Base-by-base conservation (phyloP, 1,140 invertebrate species). In the Idris sp. region DNA sequence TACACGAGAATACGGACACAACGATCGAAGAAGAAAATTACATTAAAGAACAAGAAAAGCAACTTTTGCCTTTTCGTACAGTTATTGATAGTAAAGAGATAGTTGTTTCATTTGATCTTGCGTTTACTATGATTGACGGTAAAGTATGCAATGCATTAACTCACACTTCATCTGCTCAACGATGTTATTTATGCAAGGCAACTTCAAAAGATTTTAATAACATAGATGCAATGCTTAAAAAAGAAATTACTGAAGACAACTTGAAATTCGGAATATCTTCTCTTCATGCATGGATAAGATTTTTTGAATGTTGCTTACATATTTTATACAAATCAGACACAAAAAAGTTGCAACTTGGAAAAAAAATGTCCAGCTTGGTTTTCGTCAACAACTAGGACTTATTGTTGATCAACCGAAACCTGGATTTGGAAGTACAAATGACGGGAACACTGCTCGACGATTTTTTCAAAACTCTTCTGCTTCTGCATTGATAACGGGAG, bases 41-140 rank as follows among this genome's bases (percentile, higher is more conserved):
- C n/a, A n/a, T n/a, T n/a, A n/a, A n/a, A n/a, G 40, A 51, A 6
- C 59, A 64, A 64, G 30, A 40, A 9, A n/a, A 58, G 31, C 41
- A 69, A 31, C 64, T 79, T 30, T 28, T 56, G 43, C 51, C 65
- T 8, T 69, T 43, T 38, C 35, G 73, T 51, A 62, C 71, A 9
- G 26, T 69, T 49, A 15, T 78, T 31, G 35, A 75, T 46, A 51
- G 48, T 40, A 76, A 76, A 56, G 44, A 53, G 59, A 33, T 81
- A n/a, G 61, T 30, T 14, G 58, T 84, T 25, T 48, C 15, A 9
- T 78, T 79, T 48, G 65, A 36, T 53, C 58, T 85, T 13, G 38
- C 68, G n/a, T 67, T 84, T 22, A 86, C 84, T 15, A 86, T 88
- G 82, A 74, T 88, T n/a, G 84, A 89, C 64, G 84, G 78, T 6